These are phyloP conservation scores for Cryptus armator DNA, from an alignment of 2,888 invertebrate genomes.

Conservation along the genomic window DNA sequence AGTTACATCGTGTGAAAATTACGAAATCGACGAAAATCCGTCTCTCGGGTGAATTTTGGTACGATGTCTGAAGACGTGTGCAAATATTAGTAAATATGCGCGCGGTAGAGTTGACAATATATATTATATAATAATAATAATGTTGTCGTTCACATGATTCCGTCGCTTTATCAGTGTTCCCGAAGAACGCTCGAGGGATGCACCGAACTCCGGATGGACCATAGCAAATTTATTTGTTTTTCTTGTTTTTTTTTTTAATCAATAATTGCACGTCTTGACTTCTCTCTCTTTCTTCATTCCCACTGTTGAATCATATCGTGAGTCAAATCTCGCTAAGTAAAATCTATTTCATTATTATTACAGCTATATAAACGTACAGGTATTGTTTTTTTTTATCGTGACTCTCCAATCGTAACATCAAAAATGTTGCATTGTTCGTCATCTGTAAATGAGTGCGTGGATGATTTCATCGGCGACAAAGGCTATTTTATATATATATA, in stretches of 20 bases:
- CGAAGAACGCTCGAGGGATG: slow-evolving; percentile 56
- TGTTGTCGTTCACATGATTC: slow-evolving; percentile 28
- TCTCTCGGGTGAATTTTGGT: neutral
- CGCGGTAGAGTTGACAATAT: neutral
- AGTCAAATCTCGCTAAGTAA: slow-evolving; percentile 20
- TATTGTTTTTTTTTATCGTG: slow-evolving; percentile 6
- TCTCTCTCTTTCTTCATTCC: slow-evolving; percentile 33
- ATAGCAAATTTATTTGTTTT: slow-evolving; percentile 21
- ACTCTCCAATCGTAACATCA: slow-evolving; percentile 20
- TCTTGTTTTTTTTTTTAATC: slow-evolving; percentile 1
- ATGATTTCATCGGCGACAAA: slow-evolving; percentile 42
- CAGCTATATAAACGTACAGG: slow-evolving; percentile 32
- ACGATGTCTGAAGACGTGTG: neutral
- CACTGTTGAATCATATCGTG: slow-evolving; percentile 16
- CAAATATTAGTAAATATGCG: neutral
- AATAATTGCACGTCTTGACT: slow-evolving; percentile 11
- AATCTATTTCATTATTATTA: slow-evolving; percentile 41
- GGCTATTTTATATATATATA: slow-evolving; percentile 10
- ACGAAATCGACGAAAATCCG: neutral
- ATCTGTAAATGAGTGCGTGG: slow-evolving; percentile 12
- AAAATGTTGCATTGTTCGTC: slow-evolving; percentile 34
- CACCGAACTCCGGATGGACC: slow-evolving; percentile 54
- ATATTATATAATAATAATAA: slow-evolving; percentile 9
- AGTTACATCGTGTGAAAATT: neutral
- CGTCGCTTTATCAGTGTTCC: slow-evolving; percentile 26